Percentiles rank a stretch among this genome's conserved stretches.
These are phyloP conservation scores for Drosophila subsilvestris DNA, from an alignment of 2,888 invertebrate genomes.

Conservation along the genomic window DNA sequence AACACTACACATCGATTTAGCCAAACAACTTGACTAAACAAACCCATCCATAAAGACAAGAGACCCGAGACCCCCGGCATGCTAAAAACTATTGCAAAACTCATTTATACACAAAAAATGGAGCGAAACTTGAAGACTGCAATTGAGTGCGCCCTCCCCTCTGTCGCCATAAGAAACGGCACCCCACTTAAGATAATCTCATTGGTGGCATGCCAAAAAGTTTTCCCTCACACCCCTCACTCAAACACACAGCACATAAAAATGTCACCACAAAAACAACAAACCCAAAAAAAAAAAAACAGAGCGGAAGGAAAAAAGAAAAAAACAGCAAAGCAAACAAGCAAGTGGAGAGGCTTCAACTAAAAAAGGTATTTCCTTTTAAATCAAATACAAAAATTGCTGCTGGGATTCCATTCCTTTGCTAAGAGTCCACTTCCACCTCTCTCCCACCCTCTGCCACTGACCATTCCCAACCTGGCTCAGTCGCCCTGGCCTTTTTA, in stretches of 20 bases:
- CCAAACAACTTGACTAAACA: slow-evolving; percentile 7
- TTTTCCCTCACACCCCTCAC: slow-evolving; percentile 45
- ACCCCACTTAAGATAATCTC: slow-evolving; percentile 79
- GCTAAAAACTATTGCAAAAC: slow-evolving; percentile 62
- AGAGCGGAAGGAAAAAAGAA: slow-evolving; percentile 22
- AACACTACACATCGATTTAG: slow-evolving; percentile 42
- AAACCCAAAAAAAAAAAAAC: slow-evolving; percentile 20
- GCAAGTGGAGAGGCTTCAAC: slow-evolving; percentile 36
- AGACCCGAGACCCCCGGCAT: slow-evolving; percentile 30
- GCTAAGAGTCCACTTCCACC: slow-evolving; percentile 6
- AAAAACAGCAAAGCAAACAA: slow-evolving; percentile 45
- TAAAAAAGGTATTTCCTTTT: slow-evolving; percentile 72
- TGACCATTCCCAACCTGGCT: slow-evolving; percentile 7
- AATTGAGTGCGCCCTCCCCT: slow-evolving; percentile 27
- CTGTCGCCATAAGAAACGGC: slow-evolving; percentile 53
- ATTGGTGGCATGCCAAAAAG: slow-evolving; percentile 77
- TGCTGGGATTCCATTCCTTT: slow-evolving; percentile 49
- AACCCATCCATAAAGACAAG: slow-evolving; percentile 4
- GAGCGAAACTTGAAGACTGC: slow-evolving; percentile 30
- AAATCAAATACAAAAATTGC: slow-evolving; percentile 71
- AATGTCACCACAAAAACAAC: slow-evolving; percentile 71
- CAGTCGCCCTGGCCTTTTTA: slow-evolving; percentile 28
- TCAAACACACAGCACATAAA: slow-evolving; percentile 66
- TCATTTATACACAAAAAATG: slow-evolving; percentile 34
- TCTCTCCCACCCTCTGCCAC: slow-evolving; percentile 7